A percentile compares a stretch with the other conserved stretches of the same genome.
Conservation (phyloP, 92 coral and sea anemone species). For the Metridium senile region DNA sequence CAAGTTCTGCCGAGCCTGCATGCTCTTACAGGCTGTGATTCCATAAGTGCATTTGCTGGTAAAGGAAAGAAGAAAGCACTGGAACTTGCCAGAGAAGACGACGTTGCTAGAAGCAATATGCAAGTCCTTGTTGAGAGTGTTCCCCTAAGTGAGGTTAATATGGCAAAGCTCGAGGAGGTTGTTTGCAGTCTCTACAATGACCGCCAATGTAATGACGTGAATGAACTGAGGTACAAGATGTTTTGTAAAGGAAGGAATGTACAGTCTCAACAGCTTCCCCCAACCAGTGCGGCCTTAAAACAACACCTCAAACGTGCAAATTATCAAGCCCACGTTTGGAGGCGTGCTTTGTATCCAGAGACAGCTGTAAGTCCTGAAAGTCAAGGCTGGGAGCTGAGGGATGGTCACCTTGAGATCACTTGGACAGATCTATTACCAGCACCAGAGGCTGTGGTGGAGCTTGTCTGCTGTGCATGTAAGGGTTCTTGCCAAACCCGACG, state of each 20-base stretch:
- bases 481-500: conserved; percentile 42
- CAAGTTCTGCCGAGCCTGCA: conserved; percentile 56
- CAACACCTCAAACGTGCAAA: conserved; percentile 61
- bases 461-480: conserved; percentile 46
- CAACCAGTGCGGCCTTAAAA: conserved; percentile 43
- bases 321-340: conserved; percentile 59
- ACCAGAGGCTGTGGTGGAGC: conserved; percentile 41
- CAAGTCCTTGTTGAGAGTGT: conserved; percentile 44
- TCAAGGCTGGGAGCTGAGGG: conserved; percentile 39
- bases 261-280: conserved; percentile 60
- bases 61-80: conserved; percentile 70
- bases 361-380: conserved; percentile 30
- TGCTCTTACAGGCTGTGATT: conserved; percentile 63
- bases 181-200: conserved; percentile 61
- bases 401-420: conserved; percentile 22
- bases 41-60: conserved; percentile 45
- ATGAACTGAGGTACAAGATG: conserved; percentile 41
- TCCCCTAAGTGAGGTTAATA: conserved; percentile 32
- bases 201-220: conserved; percentile 8
- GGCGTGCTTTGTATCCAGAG: conserved; percentile 30
- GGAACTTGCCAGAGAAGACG: conserved; percentile 37
- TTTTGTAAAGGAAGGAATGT: conserved; percentile 52
- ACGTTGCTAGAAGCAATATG: conserved; percentile 20
- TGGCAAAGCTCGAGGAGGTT: conserved; percentile 29
- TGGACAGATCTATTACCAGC: conserved; percentile 45